These are phyloP conservation scores for Harpalus rubripes DNA, from an alignment of 2,888 invertebrate species.

Conservation along the genomic window DNA sequence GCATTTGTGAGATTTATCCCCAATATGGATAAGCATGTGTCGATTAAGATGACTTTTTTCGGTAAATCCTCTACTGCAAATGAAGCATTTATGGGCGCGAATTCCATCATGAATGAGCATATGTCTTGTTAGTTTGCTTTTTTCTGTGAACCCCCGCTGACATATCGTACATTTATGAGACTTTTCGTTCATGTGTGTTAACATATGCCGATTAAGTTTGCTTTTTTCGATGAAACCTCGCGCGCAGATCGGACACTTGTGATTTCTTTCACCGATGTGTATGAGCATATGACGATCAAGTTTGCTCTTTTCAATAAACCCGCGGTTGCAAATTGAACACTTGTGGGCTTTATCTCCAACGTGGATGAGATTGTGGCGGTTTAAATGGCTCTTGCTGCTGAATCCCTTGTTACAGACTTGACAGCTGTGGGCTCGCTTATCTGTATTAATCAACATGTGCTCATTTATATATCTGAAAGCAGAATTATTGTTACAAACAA, in stretches of 20 bases:
- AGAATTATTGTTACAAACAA: constrained; percentile 61
- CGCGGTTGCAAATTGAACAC: constrained; percentile 60
- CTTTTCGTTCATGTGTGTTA: constrained; percentile 63
- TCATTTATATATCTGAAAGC: constrained; percentile 64
- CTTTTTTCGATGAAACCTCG: constrained; percentile 62
- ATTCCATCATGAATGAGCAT: constrained; percentile 64
- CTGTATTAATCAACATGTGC: constrained; percentile 65
- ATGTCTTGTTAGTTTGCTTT: constrained; percentile 59
- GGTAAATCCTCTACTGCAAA: constrained; percentile 55
- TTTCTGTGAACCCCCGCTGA: constrained; percentile 60
- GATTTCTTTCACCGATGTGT: constrained; percentile 58
- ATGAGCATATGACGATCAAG: constrained; percentile 61
- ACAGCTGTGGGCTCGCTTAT: constrained; percentile 60
- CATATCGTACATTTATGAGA: constrained; percentile 57
- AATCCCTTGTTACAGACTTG: constrained; percentile 59
- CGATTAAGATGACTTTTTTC: constrained; percentile 62
- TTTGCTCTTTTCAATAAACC: constrained; percentile 62
- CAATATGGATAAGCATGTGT: constrained; percentile 62
- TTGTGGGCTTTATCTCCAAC: constrained; percentile 59
- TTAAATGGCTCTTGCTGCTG: constrained; percentile 61
- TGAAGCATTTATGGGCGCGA: constrained; percentile 60
- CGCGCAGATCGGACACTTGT: constrained; percentile 63
- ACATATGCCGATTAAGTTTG: constrained; percentile 60
- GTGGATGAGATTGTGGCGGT: constrained; percentile 62
- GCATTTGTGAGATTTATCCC: constrained; percentile 62